Base-by-base conservation (phyloP, 2,797 vertebrate species). In the Enteromius trimaculatus region DNA sequence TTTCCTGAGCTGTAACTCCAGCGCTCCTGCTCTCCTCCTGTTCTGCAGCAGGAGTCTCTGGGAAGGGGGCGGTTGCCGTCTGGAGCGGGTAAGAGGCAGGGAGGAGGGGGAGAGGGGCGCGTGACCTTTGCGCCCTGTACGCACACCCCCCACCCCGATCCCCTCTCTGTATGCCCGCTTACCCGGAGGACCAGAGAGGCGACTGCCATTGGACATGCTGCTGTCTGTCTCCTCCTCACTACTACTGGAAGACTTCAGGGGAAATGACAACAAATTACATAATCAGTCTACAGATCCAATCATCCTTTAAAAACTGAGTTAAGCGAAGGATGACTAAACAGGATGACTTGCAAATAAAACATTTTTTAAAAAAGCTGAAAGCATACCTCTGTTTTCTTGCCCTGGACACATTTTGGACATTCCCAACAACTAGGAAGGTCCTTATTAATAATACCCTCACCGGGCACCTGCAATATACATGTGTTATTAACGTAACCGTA, bases 381-480 rank as follows among this genome's bases (percentile, higher is more conserved):
- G 3, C 72, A 47, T 94, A 99, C 98, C 97, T 97, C 96, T 0
- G 96, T 95, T 79, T 85, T 92, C 88, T 94, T 94, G 80, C 90
- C 95, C 85, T 97, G 95, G 87, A 95, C 95, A 94, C 98, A 99
- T 90, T 96, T 98, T 10, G 98, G 98, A 92, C 98, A 99, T 85
- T 98, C 97, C 98, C 98, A 99, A 93, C 96, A 98, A 92, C 97
- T 99, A 4, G 98, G 98, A 87, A 99, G 94, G 89, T 98, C 97
- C 16, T 97, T 95, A 11, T 97, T 98, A 86, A 99, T 95, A 88
- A 97, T 94, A 1, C 97, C 97, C 86, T 98, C 96, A 72, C 96
- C 95, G 55, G 97, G 96, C 90, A 97, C 96, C 98, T 99, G 91
- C 0, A 79, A 74, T 19, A 77, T 80, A 89, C 1, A 84, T 5